Conservation (phyloP, 2,113 vertebrate genomes). For the Hyperoodon ampullatus region DNA sequence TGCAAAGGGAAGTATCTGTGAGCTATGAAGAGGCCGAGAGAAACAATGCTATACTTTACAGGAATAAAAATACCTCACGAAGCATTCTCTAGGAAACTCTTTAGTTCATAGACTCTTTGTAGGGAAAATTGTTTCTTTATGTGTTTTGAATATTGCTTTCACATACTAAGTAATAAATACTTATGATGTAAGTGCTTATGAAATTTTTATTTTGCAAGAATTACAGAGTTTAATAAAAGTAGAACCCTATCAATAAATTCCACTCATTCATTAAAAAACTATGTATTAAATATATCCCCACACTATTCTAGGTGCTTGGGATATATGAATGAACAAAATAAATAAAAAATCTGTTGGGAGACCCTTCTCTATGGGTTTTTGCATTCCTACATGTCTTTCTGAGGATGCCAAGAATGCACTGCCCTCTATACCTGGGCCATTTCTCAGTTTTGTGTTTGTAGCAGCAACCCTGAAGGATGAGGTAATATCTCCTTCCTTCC, state of each 20-base stretch:
- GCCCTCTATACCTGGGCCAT: not conserved
- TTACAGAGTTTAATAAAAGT: not conserved
- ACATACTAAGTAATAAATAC: not conserved
- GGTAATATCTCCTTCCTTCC: not conserved
- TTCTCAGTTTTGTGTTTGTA: not conserved
- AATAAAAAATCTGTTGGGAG: not conserved
- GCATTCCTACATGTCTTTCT: not conserved
- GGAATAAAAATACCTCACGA: slow-evolving; percentile 14
- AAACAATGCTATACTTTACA: not conserved
- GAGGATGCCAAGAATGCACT: not conserved
- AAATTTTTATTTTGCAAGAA: slow-evolving; percentile 19
- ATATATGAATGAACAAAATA: not conserved
- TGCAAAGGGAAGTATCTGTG: not conserved
- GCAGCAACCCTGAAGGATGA: not conserved
- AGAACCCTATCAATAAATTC: not conserved
- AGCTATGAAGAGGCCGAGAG: not conserved
- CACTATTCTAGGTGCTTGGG: not conserved
- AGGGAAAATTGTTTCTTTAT: not conserved
- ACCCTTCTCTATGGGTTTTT: not conserved
- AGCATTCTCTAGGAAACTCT: not conserved
- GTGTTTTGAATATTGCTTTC: not conserved
- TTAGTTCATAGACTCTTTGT: not conserved
- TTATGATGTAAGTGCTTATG: not conserved
- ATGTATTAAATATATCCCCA: not conserved
- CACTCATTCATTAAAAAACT: not conserved